Evolutionary conservation across 1,140 invertebrate species (phyloP), one percentile per base, ranked within the genome.

Genomic region (Drosophila navojoa): DNA sequence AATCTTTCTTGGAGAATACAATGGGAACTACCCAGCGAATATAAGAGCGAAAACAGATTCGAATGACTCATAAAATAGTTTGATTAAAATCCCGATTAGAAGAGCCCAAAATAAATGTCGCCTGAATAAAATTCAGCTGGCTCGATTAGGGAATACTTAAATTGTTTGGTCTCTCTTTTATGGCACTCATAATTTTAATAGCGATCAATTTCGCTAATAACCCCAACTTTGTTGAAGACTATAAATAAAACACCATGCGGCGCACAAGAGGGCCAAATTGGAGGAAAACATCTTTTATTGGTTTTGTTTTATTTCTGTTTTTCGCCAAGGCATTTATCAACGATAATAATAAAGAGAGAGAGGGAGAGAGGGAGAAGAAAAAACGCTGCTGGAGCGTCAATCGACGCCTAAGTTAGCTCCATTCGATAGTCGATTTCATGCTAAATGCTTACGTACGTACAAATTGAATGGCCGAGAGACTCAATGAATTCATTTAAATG

Each of bases 401-500:
- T 77, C 59, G 66, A 74, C 81, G 75, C 77, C 74, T 76, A 49
- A 68, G 53, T 70, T 22, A 57, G 22, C 35, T 40, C 22, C 29
- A 52, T 52, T 29, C 50, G 54, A 32, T 38, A 47, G 63, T 47
- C 61, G 69, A 73, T 80, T 73, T 57, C 67, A 85, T 77, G 73
- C 77, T 64, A 86, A 86, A 71, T 81, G 81, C 78, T 74, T 77
- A 71, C 77, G 77, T 76, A 68, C 55, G 60, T 77, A 75, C 81
- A 84, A 84, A 85, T 84, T 84, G 81, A 84, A 84, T 85, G 81
- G 67, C 77, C 67, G 80, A 53, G 80, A 57, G 81, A 75, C 82
- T 76, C 81, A 87, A 86, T 86, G 81, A 86, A 86, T 86, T 79
- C 81, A 86, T 86, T 86, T 86, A 82, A 87, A 86, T 86, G 81